Percentiles rank a stretch among this genome's conserved stretches.
Evolutionary conservation across 2,888 invertebrate species (phyloP).

Genomic region (Rhimphoctona megacephalus): DNA sequence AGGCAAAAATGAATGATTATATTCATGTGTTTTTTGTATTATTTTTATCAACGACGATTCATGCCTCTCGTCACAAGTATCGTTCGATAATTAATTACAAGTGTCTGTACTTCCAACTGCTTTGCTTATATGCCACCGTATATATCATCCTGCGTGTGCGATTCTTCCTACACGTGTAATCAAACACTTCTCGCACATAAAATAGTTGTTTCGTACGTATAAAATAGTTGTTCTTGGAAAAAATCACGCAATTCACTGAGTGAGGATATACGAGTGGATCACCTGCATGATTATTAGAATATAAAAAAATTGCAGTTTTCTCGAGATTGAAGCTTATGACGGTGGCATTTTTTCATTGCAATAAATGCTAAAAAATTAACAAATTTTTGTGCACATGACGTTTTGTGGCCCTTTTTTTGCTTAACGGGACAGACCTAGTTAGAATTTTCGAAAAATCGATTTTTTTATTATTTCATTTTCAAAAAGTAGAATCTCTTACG

Average conservation of each 20-base stretch:
- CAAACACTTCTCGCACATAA: background rate
- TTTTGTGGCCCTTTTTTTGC: too few species aligned
- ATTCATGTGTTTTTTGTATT: background rate
- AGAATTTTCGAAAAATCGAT: too few species aligned
- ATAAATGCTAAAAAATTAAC: background rate
- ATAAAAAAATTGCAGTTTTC: background rate
- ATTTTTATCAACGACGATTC: background rate
- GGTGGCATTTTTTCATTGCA: background rate
- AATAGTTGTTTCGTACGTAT: background rate
- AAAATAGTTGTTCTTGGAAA: background rate
- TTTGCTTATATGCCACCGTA: background rate
- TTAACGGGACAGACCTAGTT: too few species aligned
- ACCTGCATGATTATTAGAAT: background rate
- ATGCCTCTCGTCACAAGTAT: background rate
- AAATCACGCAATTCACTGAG: background rate
- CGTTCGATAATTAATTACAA: constrained; percentile 7
- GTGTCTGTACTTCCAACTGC: background rate
- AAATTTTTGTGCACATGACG: background rate
- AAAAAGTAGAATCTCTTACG: too few species aligned
- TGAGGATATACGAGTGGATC: background rate
- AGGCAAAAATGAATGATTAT: background rate
- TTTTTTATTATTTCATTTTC: background rate
- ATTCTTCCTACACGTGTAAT: background rate
- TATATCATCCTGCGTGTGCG: background rate
- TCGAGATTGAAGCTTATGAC: background rate